These are phyloP conservation scores for Varecia variegata DNA, from an alignment of 2,797 vertebrate genomes.

Conservation along the genomic window DNA sequence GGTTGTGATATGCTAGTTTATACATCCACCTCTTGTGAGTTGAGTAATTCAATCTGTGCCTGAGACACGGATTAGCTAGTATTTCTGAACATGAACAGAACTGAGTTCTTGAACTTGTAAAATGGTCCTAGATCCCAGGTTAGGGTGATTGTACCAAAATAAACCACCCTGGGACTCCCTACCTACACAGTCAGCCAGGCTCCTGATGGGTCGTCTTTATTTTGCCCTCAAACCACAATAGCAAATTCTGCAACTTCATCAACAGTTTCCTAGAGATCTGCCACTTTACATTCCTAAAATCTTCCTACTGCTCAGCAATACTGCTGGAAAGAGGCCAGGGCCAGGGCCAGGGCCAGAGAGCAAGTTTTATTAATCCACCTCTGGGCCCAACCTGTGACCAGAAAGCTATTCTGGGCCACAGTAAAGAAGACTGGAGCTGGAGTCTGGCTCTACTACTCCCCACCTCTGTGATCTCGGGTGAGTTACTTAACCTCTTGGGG, in stretches of 20 bases:
- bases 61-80: background rate
- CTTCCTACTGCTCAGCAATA: background rate
- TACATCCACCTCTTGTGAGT: background rate
- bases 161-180: background rate
- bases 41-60: background rate
- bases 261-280: slow-evolving; percentile 2
- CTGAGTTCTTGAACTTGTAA: background rate
- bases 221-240: background rate
- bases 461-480: background rate
- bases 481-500: background rate
- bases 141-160: background rate
- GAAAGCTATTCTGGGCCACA: background rate
- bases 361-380: background rate
- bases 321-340: background rate
- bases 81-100: background rate
- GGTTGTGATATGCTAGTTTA: background rate
- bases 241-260: background rate
- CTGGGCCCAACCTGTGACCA: background rate
- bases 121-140: background rate
- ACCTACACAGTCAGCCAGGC: background rate
- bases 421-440: background rate
- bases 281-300: background rate
- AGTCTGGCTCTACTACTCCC: background rate
- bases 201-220: background rate
- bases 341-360: background rate